Evolutionary conservation across 1,140 invertebrate genomes (phyloP).

Genomic region (Drosophila nikananu): DNA sequence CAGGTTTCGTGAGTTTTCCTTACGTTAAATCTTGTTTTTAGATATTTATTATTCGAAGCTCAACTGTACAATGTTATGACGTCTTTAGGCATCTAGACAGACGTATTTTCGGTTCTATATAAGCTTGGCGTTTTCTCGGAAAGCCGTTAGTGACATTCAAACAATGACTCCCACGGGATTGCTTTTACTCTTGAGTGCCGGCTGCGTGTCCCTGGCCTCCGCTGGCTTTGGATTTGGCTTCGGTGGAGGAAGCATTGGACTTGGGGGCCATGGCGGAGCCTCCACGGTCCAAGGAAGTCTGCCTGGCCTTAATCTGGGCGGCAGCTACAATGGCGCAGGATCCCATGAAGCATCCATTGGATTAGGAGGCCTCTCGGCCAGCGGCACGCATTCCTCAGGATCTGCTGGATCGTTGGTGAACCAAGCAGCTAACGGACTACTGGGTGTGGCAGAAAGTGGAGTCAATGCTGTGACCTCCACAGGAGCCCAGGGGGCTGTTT

Average conservation of each 20-base stretch:
- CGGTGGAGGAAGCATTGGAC: constrained; percentile 14
- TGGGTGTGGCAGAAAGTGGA: constrained; percentile 7
- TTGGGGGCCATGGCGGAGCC: constrained; percentile 9
- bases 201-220: constrained; percentile 25
- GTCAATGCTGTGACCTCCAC: constrained; percentile 1
- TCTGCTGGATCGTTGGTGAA: constrained; percentile 10
- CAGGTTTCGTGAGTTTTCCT: too few relatives aligned
- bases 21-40: not conserved
- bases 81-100: constrained; percentile 11
- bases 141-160: constrained; percentile 28
- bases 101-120: constrained; percentile 30
- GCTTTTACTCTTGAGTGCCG: constrained; percentile 12
- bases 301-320: constrained; percentile 14
- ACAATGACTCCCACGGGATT: constrained; percentile 44
- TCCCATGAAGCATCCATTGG: constrained; percentile 13
- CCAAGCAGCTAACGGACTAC: constrained; percentile 12
- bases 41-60: not conserved
- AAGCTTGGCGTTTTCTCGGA: constrained; percentile 21
- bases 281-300: constrained; percentile 11
- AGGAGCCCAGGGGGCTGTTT: not conserved
- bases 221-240: constrained; percentile 35
- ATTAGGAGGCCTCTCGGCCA: constrained; percentile 1
- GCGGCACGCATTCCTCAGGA: not conserved
- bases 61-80: constrained; percentile 10
- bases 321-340: constrained; percentile 14